These are phyloP conservation scores for Grammomys dolichurus DNA, from an alignment of 2,113 vertebrate species.

Conservation along the genomic window DNA sequence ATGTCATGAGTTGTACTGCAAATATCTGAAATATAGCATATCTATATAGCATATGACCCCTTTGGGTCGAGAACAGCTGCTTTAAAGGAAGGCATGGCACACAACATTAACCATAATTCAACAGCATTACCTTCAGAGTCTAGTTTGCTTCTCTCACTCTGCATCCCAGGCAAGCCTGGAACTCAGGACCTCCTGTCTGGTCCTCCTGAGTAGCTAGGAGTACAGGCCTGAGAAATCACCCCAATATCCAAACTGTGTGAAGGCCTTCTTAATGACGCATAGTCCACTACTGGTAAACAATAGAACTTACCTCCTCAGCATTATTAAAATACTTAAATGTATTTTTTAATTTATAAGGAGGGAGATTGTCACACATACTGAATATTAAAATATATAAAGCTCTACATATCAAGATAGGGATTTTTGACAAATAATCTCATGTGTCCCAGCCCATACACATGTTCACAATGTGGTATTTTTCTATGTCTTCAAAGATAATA, in stretches of 20 bases:
- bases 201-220: not conserved
- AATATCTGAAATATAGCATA: not conserved
- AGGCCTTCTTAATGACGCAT: conserved; percentile 51
- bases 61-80: not conserved
- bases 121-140: not conserved
- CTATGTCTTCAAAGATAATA: conserved; percentile 24
- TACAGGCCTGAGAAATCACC: not conserved
- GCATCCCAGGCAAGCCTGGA: not conserved
- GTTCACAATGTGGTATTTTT: not conserved
- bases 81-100: conserved; percentile 37
- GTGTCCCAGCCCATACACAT: not conserved
- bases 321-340: conserved; percentile 31
- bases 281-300: not conserved
- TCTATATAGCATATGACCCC: not conserved
- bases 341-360: conserved; percentile 39
- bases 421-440: conserved; percentile 42
- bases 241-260: conserved; percentile 37
- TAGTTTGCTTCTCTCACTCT: not conserved
- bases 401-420: conserved; percentile 51
- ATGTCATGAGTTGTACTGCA: not conserved
- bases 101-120: conserved; percentile 29
- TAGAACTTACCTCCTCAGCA: not conserved
- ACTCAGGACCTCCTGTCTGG: not conserved
- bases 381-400: conserved; percentile 38
- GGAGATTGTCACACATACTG: not conserved